Conservation (phyloP, 1,140 invertebrate genomes). For the Brachionus plicatilis region DNA sequence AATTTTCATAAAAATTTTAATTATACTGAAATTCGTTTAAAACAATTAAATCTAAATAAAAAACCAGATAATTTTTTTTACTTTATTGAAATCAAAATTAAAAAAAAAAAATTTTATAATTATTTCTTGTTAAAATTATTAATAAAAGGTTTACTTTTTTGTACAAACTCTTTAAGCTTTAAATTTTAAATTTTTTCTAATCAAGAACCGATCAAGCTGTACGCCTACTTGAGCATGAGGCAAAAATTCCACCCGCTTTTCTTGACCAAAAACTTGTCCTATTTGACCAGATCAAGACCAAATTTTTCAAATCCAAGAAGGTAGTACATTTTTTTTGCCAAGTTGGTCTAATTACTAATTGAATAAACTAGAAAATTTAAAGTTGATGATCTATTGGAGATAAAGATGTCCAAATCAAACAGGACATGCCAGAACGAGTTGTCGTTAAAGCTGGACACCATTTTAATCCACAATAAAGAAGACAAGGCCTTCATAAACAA, state of each 20-base stretch:
- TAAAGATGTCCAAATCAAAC: not conserved
- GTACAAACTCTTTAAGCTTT: too few species aligned
- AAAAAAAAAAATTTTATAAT: not conserved
- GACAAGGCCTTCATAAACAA: not conserved
- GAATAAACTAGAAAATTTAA: not conserved
- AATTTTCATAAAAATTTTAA: too few species aligned
- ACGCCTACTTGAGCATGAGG: not conserved
- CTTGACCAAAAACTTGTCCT: not conserved
- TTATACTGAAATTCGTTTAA: too few species aligned
- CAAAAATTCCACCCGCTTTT: not conserved
- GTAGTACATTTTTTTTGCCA: not conserved
- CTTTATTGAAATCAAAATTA: too few species aligned
- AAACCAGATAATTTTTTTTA: too few species aligned
- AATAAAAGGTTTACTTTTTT: not conserved
- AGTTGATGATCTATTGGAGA: not conserved
- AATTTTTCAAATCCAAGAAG: not conserved
- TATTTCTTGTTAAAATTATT: not conserved
- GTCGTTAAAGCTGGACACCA: not conserved
- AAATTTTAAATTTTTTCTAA: not conserved
- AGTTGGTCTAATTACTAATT: not conserved
- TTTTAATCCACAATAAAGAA: not conserved
- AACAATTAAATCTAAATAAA: too few species aligned
- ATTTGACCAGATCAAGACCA: not conserved
- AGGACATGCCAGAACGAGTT: not conserved
- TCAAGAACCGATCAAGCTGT: not conserved